Evolutionary conservation across 2,113 vertebrate species (phyloP).

Genomic region (Prietella phreatophila): DNA sequence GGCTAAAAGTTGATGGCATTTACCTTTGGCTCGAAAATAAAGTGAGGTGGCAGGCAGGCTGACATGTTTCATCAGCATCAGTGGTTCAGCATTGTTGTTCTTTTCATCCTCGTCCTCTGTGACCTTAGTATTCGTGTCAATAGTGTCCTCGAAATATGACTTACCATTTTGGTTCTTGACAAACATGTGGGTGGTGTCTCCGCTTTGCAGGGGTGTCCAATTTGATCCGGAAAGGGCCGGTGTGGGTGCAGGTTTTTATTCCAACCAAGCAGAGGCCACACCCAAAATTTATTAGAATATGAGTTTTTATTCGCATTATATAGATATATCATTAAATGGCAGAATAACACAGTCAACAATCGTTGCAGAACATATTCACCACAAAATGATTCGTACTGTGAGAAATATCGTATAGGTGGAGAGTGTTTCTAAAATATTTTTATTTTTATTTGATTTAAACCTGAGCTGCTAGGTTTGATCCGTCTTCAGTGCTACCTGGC

Average conservation of each 20-base stretch:
- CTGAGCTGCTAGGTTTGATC: constrained; percentile 8
- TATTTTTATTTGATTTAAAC: neutral
- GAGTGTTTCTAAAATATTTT: neutral
- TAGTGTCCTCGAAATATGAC: neutral
- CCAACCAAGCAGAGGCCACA: too few species aligned
- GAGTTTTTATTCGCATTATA: too few species aligned
- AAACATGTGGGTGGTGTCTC: neutral
- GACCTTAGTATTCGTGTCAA: too few species aligned
- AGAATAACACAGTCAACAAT: constrained; percentile 9
- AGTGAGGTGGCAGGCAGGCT: neutral
- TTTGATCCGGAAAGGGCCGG: too few species aligned
- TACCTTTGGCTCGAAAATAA: neutral
- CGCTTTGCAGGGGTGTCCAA: too few species aligned
- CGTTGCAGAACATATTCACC: neutral
- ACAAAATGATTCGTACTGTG: neutral
- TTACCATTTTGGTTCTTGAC: neutral
- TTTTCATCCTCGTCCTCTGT: too few species aligned
- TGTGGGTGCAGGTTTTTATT: too few species aligned
- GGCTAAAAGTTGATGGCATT: neutral
- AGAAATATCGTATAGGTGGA: neutral
- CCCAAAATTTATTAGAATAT: too few species aligned
- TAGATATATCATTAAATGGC: neutral
- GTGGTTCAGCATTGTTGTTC: too few species aligned
- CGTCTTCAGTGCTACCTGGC: neutral
- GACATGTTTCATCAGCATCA: neutral